Evolutionary conservation across 2,113 vertebrate genomes (phyloP).

Genomic region (Anoura caudifer): DNA sequence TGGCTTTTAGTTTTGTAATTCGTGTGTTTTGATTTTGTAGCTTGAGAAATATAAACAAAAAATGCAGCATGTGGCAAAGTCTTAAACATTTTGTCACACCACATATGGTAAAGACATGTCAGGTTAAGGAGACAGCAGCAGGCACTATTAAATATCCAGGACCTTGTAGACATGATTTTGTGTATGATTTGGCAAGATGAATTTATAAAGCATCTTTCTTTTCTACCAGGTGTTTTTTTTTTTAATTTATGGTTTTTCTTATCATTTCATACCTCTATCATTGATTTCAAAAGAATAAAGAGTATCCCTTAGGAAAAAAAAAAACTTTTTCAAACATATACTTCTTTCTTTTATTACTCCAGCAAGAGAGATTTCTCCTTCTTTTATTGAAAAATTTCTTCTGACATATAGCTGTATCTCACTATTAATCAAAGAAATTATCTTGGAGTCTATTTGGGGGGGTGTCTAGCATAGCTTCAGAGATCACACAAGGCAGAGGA

Average conservation of each 20-base stretch:
- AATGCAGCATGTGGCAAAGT: not conserved
- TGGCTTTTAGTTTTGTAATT: not conserved
- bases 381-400: conserved; percentile 8
- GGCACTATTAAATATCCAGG: not conserved
- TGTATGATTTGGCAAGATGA: not conserved
- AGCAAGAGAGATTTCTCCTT: not conserved
- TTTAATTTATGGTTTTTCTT: not conserved
- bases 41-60: not conserved
- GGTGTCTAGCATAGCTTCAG: not conserved
- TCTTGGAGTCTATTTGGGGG: not conserved
- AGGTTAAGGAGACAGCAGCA: not conserved
- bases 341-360: not conserved
- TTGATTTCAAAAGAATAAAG: conserved; percentile 29
- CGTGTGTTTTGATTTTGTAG: not conserved
- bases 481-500: not conserved
- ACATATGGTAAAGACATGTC: not conserved
- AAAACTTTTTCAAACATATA: not conserved
- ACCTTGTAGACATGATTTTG: not conserved
- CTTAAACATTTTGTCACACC: not conserved
- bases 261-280: not conserved
- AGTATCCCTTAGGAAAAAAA: not conserved
- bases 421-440: not conserved
- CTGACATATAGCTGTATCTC: not conserved
- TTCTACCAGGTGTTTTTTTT: not conserved
- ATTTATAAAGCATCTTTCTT: not conserved